Base-by-base conservation (phyloP, 2,888 invertebrate genomes). In the Caenorhabditis virilis region DNA sequence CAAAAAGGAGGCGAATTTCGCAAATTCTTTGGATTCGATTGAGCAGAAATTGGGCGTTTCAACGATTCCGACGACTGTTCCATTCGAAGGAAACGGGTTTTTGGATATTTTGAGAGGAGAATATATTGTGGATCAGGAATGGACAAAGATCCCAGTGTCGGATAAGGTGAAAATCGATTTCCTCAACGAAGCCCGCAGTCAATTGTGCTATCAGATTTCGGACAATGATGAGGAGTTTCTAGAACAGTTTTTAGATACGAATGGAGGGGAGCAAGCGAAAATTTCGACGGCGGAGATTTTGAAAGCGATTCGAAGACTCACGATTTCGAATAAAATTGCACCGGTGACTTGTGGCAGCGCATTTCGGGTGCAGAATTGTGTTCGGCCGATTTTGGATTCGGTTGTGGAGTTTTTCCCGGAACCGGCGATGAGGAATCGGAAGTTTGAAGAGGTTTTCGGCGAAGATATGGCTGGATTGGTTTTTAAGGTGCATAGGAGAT, bases 141-240 rank as follows among this genome's bases (percentile, higher is more conserved):
- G n/a, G n/a, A n/a, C n/a, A n/a, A n/a, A n/a, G n/a, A n/a, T n/a
- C n/a, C n/a, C n/a, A n/a, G n/a, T n/a, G n/a, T n/a, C n/a, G n/a
- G n/a, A n/a, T n/a, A n/a, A n/a, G n/a, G n/a, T n/a, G n/a, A n/a
- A n/a, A n/a, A n/a, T n/a, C 13, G 66, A 71, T 11, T 11, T 52
- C 23, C 36, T 70, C 7, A 16, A 5, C 2, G 59, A 66, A 7
- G 54, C 59, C 1, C 60, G 74, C 9, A 72, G 69, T n/a, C 64
- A 65, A 13, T 45, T 79, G 7, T 69, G 71, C 41, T 72, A 64
- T 22, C 47, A 45, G 1, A 85, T 97, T 13, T 90, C 93, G 0
- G 89, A 90, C 46, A 82, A 90, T 39, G 92, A 95, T 84, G 91
- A 93, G 71, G 83, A 86, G 15, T 83, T 91, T 42, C 91, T 91